A percentile compares a stretch with the other conserved stretches of the same genome.
phyloP scores from a whole-genome alignment of 1,140 invertebrate species.

The Gonatopus flavifemur region DNA sequence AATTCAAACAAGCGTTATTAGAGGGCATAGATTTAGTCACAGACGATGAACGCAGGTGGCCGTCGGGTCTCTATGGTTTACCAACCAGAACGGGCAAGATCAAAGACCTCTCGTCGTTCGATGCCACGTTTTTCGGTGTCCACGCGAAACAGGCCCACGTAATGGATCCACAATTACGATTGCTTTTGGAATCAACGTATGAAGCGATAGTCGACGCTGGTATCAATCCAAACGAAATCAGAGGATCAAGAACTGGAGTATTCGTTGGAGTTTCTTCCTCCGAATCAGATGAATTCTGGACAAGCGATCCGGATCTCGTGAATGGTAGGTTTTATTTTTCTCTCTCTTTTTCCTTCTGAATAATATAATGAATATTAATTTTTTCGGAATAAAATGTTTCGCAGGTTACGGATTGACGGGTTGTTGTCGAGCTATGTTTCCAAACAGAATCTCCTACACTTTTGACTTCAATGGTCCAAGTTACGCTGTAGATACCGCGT shows the following conservation, averaged over 20 bases:
- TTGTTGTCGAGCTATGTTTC: constrained; percentile 91
- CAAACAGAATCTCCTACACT: constrained; percentile 92
- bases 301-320: constrained; percentile 70
- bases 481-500: constrained; percentile 92
- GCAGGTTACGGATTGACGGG: constrained; percentile 83
- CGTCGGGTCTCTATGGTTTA: constrained; percentile 74
- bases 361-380: not conserved
- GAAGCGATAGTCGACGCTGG: constrained; percentile 95
- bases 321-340: constrained; percentile 64
- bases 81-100: constrained; percentile 86
- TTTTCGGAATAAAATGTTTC: not conserved
- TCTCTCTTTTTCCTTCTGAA: too few relatives aligned
- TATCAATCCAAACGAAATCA: constrained; percentile 76
- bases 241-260: constrained; percentile 85
- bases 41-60: constrained; percentile 82
- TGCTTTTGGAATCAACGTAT: constrained; percentile 90
- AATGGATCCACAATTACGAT: constrained; percentile 94
- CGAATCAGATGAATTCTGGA: constrained; percentile 84
- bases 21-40: constrained; percentile 86
- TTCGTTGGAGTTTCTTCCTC: constrained; percentile 86
- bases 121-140: constrained; percentile 92
- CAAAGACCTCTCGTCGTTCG: constrained; percentile 85
- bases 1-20: constrained; percentile 85
- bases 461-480: constrained; percentile 94
- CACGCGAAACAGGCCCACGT: constrained; percentile 90